Base-by-base conservation (phyloP, 2,797 vertebrate species). In the Monodelphis domestica region DNA sequence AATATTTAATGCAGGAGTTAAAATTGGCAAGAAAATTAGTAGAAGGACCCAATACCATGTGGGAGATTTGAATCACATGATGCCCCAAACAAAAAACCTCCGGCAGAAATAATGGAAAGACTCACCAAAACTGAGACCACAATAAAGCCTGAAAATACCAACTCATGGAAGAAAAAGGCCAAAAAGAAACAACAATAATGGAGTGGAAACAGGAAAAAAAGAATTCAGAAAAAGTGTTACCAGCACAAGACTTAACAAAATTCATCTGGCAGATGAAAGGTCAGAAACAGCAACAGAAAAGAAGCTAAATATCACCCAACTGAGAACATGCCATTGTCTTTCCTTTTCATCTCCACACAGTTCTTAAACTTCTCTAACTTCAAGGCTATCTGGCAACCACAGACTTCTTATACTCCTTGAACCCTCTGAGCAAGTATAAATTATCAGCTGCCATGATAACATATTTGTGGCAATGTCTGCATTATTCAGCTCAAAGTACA, bases 401-500 rank as follows among this genome's bases (percentile, higher is more conserved):
- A 11, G 7, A 17, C 70, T n/a, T 70, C n/a, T 70, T 2, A 38
- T 17, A 17, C 63, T 70, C 38, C 14, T 70, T 70, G 33, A 38
- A 38, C 63, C 14, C n/a, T 70, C 33, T 70, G 5, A 70, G 63
- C n/a, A 70, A 70, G 24, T 70, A 2, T 38, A 70, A 70, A 70
- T 70, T 38, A 21, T 38, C n/a, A 38, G 21, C n/a, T 70, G 15
- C 63, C 63, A 70, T 21, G 63, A 70, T 70, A 24, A 70, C 10
- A 10, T 21, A 38, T 21, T 70, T 17, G 53, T 45, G 54, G 90
- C 38, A 59, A 4, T 54, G 38, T 45, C 28, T 28, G 30, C 33
- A n/a, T 63, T 89, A 89, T 51, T 78, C 50, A 53, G 51, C 30
- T 88, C 84, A 95, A 91, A 30, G 53, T 87, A 30, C 14, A 94